Conservation (phyloP, 2,797 vertebrate species). For the Coregonus sp. region DNA sequence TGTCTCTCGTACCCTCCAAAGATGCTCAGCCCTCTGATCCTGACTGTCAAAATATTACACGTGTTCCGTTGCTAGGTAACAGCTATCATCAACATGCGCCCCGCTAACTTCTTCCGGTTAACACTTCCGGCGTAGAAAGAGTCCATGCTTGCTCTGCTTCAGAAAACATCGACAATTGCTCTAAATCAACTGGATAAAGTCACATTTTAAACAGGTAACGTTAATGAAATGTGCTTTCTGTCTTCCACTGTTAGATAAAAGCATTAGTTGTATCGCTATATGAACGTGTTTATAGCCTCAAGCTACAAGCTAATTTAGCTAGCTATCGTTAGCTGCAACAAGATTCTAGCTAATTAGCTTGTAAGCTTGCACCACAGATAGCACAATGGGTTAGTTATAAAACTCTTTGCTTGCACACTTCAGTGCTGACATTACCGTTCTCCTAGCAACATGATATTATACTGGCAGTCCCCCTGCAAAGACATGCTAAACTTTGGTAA, state of each 20-base stretch:
- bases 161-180: neutral
- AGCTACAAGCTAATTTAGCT: constrained; percentile 2
- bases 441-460: too few species aligned
- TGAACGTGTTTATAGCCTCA: neutral
- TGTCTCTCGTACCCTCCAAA: neutral
- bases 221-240: neutral
- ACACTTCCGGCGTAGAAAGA: constrained; percentile 1
- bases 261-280: too few species aligned
- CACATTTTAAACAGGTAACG: neutral
- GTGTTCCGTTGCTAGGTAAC: constrained; percentile 30
- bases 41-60: neutral
- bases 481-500: too few species aligned
- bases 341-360: neutral
- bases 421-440: too few species aligned
- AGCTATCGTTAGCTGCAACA: neutral
- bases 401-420: too few species aligned
- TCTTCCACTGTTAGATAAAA: neutral
- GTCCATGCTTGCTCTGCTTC: too few species aligned
- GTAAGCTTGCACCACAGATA: neutral
- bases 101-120: neutral
- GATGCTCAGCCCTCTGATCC: neutral
- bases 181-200: neutral
- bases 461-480: too few species aligned
- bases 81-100: neutral
- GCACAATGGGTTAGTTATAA: too few species aligned